A percentile compares a stretch with the other conserved stretches of the same genome.
These are phyloP conservation scores for Machimus rusticus DNA, from an alignment of 2,888 invertebrate species.

Conservation along the genomic window DNA sequence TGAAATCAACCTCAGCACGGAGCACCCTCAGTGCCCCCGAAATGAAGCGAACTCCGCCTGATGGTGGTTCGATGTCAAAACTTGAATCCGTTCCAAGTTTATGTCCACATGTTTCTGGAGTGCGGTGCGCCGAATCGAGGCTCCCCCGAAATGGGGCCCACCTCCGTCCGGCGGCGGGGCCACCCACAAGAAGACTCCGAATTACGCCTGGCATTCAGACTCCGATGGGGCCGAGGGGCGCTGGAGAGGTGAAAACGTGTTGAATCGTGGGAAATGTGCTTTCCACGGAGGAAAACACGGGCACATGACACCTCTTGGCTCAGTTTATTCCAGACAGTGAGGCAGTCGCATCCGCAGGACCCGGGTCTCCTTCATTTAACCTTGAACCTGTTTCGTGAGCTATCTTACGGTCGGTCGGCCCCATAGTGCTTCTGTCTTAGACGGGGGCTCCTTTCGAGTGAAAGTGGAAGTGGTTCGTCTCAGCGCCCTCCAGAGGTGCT, in stretches of 20 bases:
- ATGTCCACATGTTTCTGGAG: background rate
- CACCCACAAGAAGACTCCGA: background rate
- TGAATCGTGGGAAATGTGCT: conserved; percentile 21
- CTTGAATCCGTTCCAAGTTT: background rate
- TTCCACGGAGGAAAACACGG: background rate
- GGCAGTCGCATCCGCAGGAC: background rate
- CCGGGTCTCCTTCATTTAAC: background rate
- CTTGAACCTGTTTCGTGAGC: background rate
- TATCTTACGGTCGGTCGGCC: background rate
- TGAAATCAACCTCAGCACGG: background rate
- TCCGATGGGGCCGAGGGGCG: background rate
- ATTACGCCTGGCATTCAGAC: background rate
- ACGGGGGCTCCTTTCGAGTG: background rate
- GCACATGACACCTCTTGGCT: background rate
- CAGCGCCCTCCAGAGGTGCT: background rate
- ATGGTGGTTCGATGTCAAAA: background rate
- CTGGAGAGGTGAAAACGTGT: conserved; percentile 19
- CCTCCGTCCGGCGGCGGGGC: background rate
- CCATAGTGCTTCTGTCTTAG: background rate
- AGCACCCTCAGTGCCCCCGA: background rate
- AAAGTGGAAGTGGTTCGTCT: background rate
- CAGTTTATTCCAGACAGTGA: background rate
- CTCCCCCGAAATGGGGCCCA: background rate
- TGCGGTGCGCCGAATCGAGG: background rate
- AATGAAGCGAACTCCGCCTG: background rate